These are phyloP conservation scores for Catotricha subobsoleta DNA, from an alignment of 2,888 invertebrate genomes.

Conservation along the genomic window DNA sequence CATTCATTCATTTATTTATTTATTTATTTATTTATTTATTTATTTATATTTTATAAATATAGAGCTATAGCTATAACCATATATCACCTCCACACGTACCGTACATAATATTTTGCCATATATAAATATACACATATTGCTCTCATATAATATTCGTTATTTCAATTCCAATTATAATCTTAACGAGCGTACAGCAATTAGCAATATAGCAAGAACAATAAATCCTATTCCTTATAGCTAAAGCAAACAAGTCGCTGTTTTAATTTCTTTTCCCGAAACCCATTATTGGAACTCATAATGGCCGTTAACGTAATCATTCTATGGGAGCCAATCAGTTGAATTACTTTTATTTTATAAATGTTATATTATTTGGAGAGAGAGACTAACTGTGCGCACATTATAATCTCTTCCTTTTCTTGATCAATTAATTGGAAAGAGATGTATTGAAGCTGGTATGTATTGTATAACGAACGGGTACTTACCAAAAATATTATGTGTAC, in stretches of 20 bases:
- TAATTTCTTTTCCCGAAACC: slow-evolving; percentile 4
- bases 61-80: too few relatives aligned
- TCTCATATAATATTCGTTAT: too few relatives aligned
- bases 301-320: slow-evolving; percentile 5
- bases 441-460: too few relatives aligned
- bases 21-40: too few relatives aligned
- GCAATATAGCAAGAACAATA: slow-evolving; percentile 2
- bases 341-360: slow-evolving; percentile 4
- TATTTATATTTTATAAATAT: too few relatives aligned
- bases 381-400: not conserved
- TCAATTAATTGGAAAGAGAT: slow-evolving; percentile 8
- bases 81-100: too few relatives aligned
- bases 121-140: too few relatives aligned
- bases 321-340: slow-evolving; percentile 5
- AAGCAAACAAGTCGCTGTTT: slow-evolving; percentile 4
- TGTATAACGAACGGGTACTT: too few relatives aligned
- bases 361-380: too few relatives aligned
- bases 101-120: too few relatives aligned
- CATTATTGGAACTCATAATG: slow-evolving; percentile 3
- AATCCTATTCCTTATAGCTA: not conserved
- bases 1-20: too few relatives aligned
- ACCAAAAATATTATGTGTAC: too few relatives aligned
- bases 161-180: slow-evolving; percentile 3
- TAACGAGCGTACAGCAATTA: slow-evolving; percentile 2
- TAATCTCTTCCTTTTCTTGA: slow-evolving; percentile 1